These are phyloP conservation scores for Agrotis ipsilon DNA, from an alignment of 2,888 invertebrate genomes.

Conservation along the genomic window DNA sequence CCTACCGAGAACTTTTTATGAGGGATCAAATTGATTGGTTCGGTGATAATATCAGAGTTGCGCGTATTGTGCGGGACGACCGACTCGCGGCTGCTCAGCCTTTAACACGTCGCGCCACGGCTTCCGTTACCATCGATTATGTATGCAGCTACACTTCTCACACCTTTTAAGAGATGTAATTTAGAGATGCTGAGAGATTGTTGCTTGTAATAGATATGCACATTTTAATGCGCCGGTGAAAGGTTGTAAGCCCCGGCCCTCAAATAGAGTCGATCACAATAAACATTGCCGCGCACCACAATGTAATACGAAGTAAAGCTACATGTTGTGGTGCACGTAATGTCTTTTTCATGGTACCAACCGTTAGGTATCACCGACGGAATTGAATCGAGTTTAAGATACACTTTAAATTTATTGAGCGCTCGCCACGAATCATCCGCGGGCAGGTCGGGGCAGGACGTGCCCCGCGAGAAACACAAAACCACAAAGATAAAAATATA, in stretches of 20 bases:
- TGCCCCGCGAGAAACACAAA: constrained; percentile 87
- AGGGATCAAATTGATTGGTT: constrained; percentile 91
- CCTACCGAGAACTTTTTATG: constrained; percentile 89
- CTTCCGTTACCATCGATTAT: constrained; percentile 77
- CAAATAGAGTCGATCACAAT: constrained; percentile 52
- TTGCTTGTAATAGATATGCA: constrained; percentile 78
- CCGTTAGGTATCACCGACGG: constrained; percentile 76
- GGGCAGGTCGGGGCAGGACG: constrained; percentile 80
- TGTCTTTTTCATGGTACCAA: constrained; percentile 81
- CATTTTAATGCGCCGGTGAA: constrained; percentile 77
- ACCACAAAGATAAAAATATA: constrained; percentile 90
- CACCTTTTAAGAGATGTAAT: constrained; percentile 83
- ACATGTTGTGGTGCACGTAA: constrained; percentile 79
- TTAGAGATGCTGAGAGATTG: constrained; percentile 75
- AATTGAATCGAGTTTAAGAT: constrained; percentile 82
- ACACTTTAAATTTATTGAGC: constrained; percentile 80
- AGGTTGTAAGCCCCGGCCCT: constrained; percentile 63
- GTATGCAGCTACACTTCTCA: constrained; percentile 80
- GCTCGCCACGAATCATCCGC: constrained; percentile 80
- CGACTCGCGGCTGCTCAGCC: constrained; percentile 59
- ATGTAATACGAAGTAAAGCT: constrained; percentile 60
- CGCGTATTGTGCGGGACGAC: constrained; percentile 78
- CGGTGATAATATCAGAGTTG: constrained; percentile 87
- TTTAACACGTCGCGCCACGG: constrained; percentile 68
- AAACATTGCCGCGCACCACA: constrained; percentile 53